A percentile compares a stretch with the other conserved stretches of the same genome.
phyloP scores from a whole-genome alignment of 2,797 vertebrate genomes.

The Lutra lutra region DNA sequence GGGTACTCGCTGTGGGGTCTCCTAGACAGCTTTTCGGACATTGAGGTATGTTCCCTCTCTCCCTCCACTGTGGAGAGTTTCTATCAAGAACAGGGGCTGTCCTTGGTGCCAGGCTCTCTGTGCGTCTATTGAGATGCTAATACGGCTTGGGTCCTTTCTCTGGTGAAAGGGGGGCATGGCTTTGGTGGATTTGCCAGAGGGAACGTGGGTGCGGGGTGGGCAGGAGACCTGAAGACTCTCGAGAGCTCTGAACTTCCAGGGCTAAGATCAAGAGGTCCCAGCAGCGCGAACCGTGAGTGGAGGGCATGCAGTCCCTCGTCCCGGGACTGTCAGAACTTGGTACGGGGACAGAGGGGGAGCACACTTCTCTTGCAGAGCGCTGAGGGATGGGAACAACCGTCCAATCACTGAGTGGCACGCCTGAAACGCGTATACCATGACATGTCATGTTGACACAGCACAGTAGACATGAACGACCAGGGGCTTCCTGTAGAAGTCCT shows the following conservation, averaged over 20 bases:
- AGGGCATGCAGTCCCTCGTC: background rate
- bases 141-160: background rate
- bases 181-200: no score
- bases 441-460: background rate
- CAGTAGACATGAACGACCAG: background rate
- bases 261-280: accelerated
- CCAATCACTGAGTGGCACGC: background rate
- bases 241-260: background rate
- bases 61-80: no score
- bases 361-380: background rate
- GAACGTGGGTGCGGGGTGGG: no score
- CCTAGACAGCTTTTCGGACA: no score
- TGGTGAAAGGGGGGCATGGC: background rate
- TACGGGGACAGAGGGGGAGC: background rate
- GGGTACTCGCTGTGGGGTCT: no score
- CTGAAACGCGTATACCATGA: accelerated
- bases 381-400: background rate
- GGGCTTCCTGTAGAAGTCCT: background rate
- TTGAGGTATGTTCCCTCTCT: no score
- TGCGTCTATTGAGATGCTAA: background rate
- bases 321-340: background rate
- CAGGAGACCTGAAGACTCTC: accelerated
- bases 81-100: no score
- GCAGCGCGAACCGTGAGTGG: background rate
- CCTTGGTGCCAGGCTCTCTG: background rate